phyloP scores from a whole-genome alignment of 2,888 invertebrate species.

The Troides helena region DNA sequence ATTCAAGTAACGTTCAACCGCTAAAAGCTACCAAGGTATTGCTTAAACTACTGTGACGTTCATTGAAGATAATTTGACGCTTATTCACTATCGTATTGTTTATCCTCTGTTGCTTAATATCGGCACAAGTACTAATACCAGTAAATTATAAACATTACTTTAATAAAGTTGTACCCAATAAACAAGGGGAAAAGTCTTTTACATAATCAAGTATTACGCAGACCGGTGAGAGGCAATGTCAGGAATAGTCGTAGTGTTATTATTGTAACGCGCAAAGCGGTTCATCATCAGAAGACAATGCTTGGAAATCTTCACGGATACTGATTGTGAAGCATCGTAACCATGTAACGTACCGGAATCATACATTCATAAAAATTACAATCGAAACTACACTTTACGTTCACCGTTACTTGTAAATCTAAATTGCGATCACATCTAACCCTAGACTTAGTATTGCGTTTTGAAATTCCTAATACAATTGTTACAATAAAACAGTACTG shows the following conservation, averaged over 20 bases:
- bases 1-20: slow-evolving; percentile 39
- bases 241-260: slow-evolving; percentile 55
- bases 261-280: slow-evolving; percentile 60
- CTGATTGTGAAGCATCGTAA: slow-evolving; percentile 1
- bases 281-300: slow-evolving; percentile 48
- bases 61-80: slow-evolving; percentile 44
- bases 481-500: too few species aligned
- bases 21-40: slow-evolving; percentile 52
- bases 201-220: slow-evolving; percentile 71
- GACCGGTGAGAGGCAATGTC: slow-evolving; percentile 77
- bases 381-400: too few species aligned
- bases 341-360: slow-evolving; percentile 7
- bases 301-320: slow-evolving; percentile 27
- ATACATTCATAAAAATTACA: neutral
- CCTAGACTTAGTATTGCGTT: too few species aligned
- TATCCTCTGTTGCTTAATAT: slow-evolving; percentile 50
- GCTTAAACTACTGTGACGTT: slow-evolving; percentile 54
- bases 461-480: too few species aligned
- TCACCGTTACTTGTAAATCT: too few species aligned
- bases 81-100: slow-evolving; percentile 43
- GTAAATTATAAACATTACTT: slow-evolving; percentile 67
- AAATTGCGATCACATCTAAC: too few species aligned
- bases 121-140: slow-evolving; percentile 58
- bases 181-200: slow-evolving; percentile 78
- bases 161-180: slow-evolving; percentile 72